Evolutionary conservation across 2,888 invertebrate species (phyloP), one percentile per base, ranked within the genome.

Genomic region (Tetanocera ferruginea): DNA sequence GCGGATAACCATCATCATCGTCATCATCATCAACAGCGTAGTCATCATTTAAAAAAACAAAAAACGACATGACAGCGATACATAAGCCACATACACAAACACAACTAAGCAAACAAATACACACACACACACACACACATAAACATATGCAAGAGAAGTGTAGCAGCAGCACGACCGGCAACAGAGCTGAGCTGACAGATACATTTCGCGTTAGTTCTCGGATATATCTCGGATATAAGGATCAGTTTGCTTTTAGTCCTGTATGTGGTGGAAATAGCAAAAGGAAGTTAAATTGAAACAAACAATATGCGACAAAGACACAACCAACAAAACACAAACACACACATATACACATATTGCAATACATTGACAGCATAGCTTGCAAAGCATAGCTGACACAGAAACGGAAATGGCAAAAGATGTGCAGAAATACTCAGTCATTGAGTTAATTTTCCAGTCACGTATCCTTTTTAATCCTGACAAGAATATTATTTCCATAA

Each of bases 401-500:
- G 19, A 51, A 66, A 14, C 64, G 9, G 37, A 34, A 62, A 28
- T 62, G 19, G 23, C 43, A 14, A 23, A 37, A 43, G 43, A 64
- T 19, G 62, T 74, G 67, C 66, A 67, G 67, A 67, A 67, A 75
- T 52, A 55, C 75, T n/a, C 51, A 64, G 57, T 84, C 84, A 85
- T 87, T 83, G 84, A 83, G 85, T 88, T 87, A 84, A 87, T 85
- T 88, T 89, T 86, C 89, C 78, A 87, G 87, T 88, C 89, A 89
- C 89, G 89, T 89, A 85, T 86, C 85, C 88, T 87, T 89, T 89
- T 89, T 89, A 89, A 89, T 89, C 89, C 89, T 89, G 89, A 89
- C 88, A 88, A 86, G 89, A 89, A 89, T 89, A 89, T 88, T 86
- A 86, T 87, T 87, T 86, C 85, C 86, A 87, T 86, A 84, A 85